Base-by-base conservation (phyloP, 2,113 vertebrate species). In the Geothlypis trichas region DNA sequence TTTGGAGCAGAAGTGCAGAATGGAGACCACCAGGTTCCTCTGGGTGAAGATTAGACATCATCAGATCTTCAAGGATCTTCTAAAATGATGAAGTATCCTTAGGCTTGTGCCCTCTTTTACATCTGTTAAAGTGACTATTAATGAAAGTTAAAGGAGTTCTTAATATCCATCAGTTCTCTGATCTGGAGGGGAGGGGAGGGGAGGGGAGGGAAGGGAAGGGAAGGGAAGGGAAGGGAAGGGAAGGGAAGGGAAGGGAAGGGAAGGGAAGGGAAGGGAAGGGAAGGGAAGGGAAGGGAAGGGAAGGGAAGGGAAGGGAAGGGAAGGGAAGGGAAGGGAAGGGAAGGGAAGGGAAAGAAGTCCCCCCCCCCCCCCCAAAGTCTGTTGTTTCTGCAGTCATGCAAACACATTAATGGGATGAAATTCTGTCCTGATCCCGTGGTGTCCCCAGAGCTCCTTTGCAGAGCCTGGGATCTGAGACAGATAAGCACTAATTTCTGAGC, bases 401-500 rank as follows among this genome's bases (percentile, higher is more conserved):
- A 66, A 27, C 21, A 55, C 20, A 26, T 65, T 47, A 69, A 63
- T 19, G 13, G 16, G 49, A 41, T 78, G 33, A 61, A 83, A 68
- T 76, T 61, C 54, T n/a, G 3, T 37, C 46, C 62, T 76, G 28
- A 27, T 30, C 46, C 54, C 51, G 12, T 10, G 14, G 42, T 75
- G 8, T 8, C 21, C 49, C 23, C 10, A 6, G n/a, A 72, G 49
- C 42, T 80, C 46, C 28, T 84, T 95, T 66, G 28, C 61, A 63
- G 65, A 33, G 11, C 49, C 76, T 85, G 77, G 69, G 74, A 66
- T 55, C 33, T 73, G 41, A 89, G 89, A 33, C 46, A 85, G 51
- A 85, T 27, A 51, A 87, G 27, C 78, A 55, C 16, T 83, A 77
- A 93, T 95, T 96, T 85, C 84, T 66, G 63, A 82, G 72, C n/a